Conservation (phyloP, 2,797 vertebrate species). For the Lates japonicus region DNA sequence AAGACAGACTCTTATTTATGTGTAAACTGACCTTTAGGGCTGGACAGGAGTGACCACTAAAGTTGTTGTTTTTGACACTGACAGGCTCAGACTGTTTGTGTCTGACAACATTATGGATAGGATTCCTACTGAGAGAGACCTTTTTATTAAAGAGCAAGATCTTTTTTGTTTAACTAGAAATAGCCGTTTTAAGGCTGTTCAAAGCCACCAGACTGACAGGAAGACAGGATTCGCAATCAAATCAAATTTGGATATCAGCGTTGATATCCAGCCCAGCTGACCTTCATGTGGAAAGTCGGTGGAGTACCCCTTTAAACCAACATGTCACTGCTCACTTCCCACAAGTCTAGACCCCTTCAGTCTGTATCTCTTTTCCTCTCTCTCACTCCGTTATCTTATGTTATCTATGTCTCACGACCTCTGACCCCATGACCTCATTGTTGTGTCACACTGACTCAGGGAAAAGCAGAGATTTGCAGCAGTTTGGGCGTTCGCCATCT, state of each 20-base stretch:
- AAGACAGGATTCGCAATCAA: too few relatives aligned
- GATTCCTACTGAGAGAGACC: too few relatives aligned
- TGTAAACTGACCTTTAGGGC: neutral
- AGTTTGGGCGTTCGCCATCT: neutral
- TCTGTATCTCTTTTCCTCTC: neutral
- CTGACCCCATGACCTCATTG: constrained; percentile 25
- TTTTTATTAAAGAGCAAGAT: too few relatives aligned
- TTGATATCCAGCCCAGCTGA: neutral
- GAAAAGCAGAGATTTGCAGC: neutral
- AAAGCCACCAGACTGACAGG: too few relatives aligned
- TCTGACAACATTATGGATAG: too few relatives aligned
- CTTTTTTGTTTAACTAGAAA: too few relatives aligned
- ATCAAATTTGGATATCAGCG: too few relatives aligned
- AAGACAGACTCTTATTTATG: neutral
- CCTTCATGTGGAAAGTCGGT: neutral
- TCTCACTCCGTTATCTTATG: neutral
- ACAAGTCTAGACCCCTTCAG: neutral
- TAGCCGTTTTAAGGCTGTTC: too few relatives aligned
- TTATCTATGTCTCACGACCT: constrained; percentile 52
- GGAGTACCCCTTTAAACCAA: constrained; percentile 35
- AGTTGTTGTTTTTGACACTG: too few relatives aligned
- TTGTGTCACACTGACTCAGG: constrained; percentile 14
- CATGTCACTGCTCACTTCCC: constrained; percentile 26
- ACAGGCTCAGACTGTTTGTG: too few relatives aligned
- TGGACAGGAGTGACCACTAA: too few relatives aligned